Conservation (phyloP, 2,113 vertebrate species). For the Amphiprion ocellaris region DNA sequence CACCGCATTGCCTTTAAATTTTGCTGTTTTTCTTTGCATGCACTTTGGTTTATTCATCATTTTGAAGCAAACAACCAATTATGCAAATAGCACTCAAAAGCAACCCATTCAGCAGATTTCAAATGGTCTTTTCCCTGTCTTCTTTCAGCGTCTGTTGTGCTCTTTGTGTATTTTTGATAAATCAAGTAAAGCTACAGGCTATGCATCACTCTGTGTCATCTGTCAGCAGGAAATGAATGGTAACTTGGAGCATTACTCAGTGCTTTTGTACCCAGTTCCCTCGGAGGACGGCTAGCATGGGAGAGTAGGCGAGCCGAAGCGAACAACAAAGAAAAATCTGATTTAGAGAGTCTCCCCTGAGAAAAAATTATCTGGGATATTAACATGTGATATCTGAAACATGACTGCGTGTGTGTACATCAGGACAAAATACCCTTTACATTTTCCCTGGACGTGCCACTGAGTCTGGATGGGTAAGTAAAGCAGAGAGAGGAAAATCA, state of each 20-base stretch:
- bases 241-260: slow-evolving; percentile 43
- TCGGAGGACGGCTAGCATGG: slow-evolving; percentile 29
- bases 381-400: slow-evolving; percentile 64
- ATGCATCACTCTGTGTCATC: slow-evolving; percentile 73
- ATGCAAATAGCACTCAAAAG: slow-evolving; percentile 80
- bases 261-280: slow-evolving; percentile 53
- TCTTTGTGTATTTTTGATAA: slow-evolving; percentile 78
- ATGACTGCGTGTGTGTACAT: slow-evolving; percentile 32
- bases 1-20: slow-evolving; percentile 62
- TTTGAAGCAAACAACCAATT: slow-evolving; percentile 82
- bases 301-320: slow-evolving; percentile 28
- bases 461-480: slow-evolving; percentile 41
- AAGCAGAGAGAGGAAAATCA: slow-evolving; percentile 47
- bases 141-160: slow-evolving; percentile 60
- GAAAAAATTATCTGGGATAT: slow-evolving; percentile 62
- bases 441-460: slow-evolving; percentile 39
- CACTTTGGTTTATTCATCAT: slow-evolving; percentile 81
- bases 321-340: slow-evolving; percentile 56
- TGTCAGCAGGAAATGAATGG: slow-evolving; percentile 74
- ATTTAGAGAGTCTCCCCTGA: slow-evolving; percentile 59
- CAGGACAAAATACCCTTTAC: slow-evolving; percentile 53
- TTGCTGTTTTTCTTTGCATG: slow-evolving; percentile 67
- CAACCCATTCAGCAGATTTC: slow-evolving; percentile 77
- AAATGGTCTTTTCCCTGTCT: slow-evolving; percentile 69
- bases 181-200: slow-evolving; percentile 72